These are phyloP conservation scores for Chironomus tepperi DNA, from an alignment of 1,140 invertebrate genomes.

Conservation along the genomic window DNA sequence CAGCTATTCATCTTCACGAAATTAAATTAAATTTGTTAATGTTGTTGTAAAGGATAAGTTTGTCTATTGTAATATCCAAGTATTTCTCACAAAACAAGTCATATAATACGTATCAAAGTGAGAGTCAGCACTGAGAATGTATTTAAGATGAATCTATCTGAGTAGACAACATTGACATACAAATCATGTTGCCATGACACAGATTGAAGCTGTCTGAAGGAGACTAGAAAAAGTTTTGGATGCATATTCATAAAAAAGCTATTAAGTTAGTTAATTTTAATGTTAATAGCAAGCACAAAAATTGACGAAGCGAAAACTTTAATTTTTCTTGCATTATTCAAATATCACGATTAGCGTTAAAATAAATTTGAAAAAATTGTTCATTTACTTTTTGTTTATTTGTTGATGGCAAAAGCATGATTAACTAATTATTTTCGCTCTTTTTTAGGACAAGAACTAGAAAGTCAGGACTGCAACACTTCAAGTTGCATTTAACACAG, in stretches of 20 bases:
- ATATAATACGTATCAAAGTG: background rate
- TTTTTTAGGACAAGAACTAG: too few species aligned
- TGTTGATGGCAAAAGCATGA: too few species aligned
- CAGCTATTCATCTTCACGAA: background rate
- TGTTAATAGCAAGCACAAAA: too few species aligned
- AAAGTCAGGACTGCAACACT: too few species aligned
- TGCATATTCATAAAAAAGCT: background rate
- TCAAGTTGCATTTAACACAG: too few species aligned
- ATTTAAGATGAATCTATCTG: background rate
- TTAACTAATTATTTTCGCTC: too few species aligned
- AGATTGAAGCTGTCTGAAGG: background rate
- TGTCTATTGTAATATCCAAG: background rate
- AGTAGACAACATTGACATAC: slow-evolving; percentile 12
- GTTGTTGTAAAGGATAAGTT: background rate
- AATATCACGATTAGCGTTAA: too few species aligned
- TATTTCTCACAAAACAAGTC: background rate
- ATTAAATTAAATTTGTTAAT: background rate
- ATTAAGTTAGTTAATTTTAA: too few species aligned
- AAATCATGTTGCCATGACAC: background rate
- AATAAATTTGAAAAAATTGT: too few species aligned
- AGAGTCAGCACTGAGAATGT: background rate
- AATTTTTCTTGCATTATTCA: background rate
- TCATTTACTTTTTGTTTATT: too few species aligned
- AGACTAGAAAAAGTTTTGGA: background rate
- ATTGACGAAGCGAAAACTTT: background rate